Conservation (phyloP, 1,140 invertebrate species). For the Ostrea edulis region DNA sequence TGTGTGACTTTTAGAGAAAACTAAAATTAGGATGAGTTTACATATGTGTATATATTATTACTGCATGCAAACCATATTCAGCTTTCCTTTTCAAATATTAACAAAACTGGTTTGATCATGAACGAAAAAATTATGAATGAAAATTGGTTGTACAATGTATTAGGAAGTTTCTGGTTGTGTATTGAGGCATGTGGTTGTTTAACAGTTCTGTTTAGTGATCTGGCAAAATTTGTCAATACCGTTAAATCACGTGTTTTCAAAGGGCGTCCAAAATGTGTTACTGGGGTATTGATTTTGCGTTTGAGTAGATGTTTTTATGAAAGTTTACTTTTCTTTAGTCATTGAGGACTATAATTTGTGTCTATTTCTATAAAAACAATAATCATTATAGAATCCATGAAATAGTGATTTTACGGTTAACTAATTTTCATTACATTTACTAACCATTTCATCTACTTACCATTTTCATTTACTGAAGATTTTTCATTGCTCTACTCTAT, state of each 20-base stretch:
- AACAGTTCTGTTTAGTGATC: neutral
- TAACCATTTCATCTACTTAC: neutral
- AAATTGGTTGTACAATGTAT: neutral
- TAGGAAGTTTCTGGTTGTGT: neutral
- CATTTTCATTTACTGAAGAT: neutral
- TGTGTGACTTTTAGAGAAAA: neutral
- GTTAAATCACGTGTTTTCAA: no score
- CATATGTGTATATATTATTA: neutral
- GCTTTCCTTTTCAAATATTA: neutral
- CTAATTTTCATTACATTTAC: neutral
- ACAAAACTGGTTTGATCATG: neutral
- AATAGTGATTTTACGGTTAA: neutral
- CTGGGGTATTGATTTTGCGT: no score
- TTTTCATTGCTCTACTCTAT: neutral
- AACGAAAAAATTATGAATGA: neutral
- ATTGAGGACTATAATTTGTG: no score
- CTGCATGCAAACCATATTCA: constrained; percentile 1
- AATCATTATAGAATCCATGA: no score
- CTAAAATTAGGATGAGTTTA: constrained; percentile 6
- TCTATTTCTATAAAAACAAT: no score
- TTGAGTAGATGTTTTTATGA: no score
- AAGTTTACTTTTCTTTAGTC: no score
- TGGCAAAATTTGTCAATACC: no score
- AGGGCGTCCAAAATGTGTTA: no score
- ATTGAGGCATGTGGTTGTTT: neutral